phyloP scores from a whole-genome alignment of 2,888 invertebrate genomes.

The Agrochola lota region DNA sequence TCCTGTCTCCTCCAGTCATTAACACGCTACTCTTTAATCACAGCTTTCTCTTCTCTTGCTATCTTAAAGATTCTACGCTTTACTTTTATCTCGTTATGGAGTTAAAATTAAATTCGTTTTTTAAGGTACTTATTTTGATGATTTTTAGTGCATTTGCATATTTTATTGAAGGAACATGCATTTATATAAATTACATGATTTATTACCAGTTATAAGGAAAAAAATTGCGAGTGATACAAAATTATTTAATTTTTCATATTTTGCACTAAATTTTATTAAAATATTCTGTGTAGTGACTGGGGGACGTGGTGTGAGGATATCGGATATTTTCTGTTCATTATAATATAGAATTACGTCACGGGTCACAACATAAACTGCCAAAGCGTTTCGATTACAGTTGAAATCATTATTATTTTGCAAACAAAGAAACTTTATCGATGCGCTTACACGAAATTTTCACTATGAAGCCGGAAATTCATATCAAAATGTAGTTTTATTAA shows the following conservation, averaged over 20 bases:
- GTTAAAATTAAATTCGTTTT: conserved; percentile 53
- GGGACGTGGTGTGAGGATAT: conserved; percentile 85
- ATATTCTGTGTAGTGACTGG: conserved; percentile 82
- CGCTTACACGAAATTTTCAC: conserved; percentile 42
- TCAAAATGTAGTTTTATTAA: conserved; percentile 61
- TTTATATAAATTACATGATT: conserved; percentile 1
- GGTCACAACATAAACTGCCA: conserved; percentile 67
- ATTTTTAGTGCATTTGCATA: conserved; percentile 71
- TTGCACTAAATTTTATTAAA: conserved; percentile 74
- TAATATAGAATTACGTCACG: conserved; percentile 44
- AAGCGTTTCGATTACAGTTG: conserved; percentile 63
- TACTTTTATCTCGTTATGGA: conserved; percentile 66
- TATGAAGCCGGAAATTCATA: conserved; percentile 57
- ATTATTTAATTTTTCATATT: not conserved
- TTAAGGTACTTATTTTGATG: conserved; percentile 74
- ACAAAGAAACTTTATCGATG: conserved; percentile 45
- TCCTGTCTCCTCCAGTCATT: conserved; percentile 83
- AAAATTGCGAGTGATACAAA: not conserved
- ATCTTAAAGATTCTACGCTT: conserved; percentile 77
- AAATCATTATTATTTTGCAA: conserved; percentile 24
- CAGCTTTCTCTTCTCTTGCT: conserved; percentile 80
- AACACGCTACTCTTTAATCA: conserved; percentile 74
- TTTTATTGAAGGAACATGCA: not conserved
- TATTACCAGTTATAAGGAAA: not conserved
- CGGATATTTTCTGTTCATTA: conserved; percentile 49